Evolutionary conservation across 1,140 invertebrate species (phyloP).

Genomic region (Drosophila nigrodunni): DNA sequence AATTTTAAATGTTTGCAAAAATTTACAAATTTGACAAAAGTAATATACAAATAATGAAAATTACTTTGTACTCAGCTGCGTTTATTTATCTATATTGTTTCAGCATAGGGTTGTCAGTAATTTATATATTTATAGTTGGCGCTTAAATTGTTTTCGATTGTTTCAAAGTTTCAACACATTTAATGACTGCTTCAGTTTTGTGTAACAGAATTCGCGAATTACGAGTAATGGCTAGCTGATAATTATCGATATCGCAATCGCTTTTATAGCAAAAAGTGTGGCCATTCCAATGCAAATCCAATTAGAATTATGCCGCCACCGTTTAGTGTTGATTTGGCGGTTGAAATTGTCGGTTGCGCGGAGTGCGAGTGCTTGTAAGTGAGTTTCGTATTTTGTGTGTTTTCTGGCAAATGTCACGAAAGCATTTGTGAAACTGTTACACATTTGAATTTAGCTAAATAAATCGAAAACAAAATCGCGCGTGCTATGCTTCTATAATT

Average conservation of each 20-base stretch:
- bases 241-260: slow-evolving; percentile 18
- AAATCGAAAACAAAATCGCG: slow-evolving; percentile 56
- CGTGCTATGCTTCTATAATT: slow-evolving; percentile 62
- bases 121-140: no score
- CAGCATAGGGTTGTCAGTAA: no score
- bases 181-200: no score
- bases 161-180: no score
- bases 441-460: slow-evolving; percentile 41
- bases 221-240: no score
- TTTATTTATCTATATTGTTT: no score
- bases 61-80: no score
- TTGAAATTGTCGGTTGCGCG: slow-evolving; percentile 55
- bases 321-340: slow-evolving; percentile 49
- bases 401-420: slow-evolving; percentile 17
- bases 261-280: slow-evolving; percentile 41
- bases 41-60: no score
- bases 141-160: no score
- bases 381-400: slow-evolving; percentile 11
- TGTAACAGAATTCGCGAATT: no score
- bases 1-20: neutral
- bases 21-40: no score
- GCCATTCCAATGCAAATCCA: slow-evolving; percentile 23
- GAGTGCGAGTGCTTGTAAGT: slow-evolving; percentile 30
- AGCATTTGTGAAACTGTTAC: slow-evolving; percentile 27
- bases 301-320: slow-evolving; percentile 49